Evolutionary conservation across 1,140 invertebrate species (phyloP).

Genomic region (Dinoponera quadriceps): DNA sequence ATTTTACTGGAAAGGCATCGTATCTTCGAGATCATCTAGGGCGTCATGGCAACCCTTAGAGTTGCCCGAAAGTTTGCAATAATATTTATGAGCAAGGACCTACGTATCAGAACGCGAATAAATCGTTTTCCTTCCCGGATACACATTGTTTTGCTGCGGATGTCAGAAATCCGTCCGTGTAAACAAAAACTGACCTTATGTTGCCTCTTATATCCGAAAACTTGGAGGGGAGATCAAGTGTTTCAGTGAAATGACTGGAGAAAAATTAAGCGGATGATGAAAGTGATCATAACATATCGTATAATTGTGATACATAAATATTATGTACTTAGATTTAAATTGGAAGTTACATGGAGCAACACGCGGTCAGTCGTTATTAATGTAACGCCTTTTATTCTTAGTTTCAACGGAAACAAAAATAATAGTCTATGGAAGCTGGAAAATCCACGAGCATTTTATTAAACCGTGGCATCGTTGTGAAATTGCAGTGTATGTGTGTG

Average conservation of each 20-base stretch:
- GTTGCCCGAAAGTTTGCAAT: conserved; percentile 63
- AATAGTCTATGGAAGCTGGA: neutral
- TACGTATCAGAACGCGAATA: conserved; percentile 47
- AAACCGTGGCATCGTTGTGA: too few species aligned
- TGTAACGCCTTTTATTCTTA: neutral
- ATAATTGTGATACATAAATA: too few species aligned
- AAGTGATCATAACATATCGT: neutral
- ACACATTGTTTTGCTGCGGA: conserved; percentile 5
- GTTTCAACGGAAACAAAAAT: neutral
- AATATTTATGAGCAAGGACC: conserved; percentile 62
- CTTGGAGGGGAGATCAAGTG: neutral
- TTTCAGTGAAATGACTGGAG: neutral
- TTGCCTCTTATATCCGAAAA: neutral
- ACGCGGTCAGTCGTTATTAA: neutral
- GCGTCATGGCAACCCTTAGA: conserved; percentile 48
- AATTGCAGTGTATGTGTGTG: too few species aligned
- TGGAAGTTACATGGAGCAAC: too few species aligned
- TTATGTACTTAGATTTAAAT: too few species aligned
- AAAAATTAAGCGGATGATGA: neutral
- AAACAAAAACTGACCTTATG: neutral
- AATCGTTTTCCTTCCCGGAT: conserved; percentile 35
- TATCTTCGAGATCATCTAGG: conserved; percentile 67
- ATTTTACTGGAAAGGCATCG: conserved; percentile 78
- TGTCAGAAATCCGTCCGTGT: conserved; percentile 9
- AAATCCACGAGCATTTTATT: neutral